phyloP scores from a whole-genome alignment of 2,797 vertebrate species.

The Enteromius paludinosus region DNA sequence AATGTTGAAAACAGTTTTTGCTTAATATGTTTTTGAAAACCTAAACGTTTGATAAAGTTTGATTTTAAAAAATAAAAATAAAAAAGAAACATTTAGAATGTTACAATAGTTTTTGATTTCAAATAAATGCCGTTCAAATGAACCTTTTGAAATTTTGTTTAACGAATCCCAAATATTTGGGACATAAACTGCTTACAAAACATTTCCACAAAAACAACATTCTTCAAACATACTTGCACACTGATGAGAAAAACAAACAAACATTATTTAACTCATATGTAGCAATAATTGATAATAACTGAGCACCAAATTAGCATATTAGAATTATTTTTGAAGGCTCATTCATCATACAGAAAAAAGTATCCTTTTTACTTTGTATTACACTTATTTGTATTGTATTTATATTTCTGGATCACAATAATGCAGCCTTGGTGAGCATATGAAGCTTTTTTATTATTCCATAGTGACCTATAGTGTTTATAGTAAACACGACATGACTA shows the following conservation, averaged over 20 bases:
- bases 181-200: not conserved
- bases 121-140: not conserved
- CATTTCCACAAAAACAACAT: no score
- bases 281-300: not conserved
- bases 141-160: not conserved
- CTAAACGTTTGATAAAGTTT: not conserved
- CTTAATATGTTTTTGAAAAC: not conserved
- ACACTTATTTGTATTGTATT: not conserved
- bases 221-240: not conserved
- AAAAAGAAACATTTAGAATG: not conserved
- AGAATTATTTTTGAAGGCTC: not conserved
- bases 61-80: no score
- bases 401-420: not conserved
- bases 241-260: not conserved
- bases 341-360: not conserved
- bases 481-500: not conserved
- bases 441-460: not conserved
- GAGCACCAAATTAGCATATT: not conserved
- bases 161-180: no score
- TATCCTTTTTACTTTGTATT: not conserved
- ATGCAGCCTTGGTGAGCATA: not conserved
- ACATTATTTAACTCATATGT: not conserved
- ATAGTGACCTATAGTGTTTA: not conserved
- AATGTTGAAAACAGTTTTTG: not conserved
- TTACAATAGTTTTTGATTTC: not conserved